These are phyloP conservation scores for Apus apus DNA, from an alignment of 2,113 vertebrate genomes.

Conservation along the genomic window DNA sequence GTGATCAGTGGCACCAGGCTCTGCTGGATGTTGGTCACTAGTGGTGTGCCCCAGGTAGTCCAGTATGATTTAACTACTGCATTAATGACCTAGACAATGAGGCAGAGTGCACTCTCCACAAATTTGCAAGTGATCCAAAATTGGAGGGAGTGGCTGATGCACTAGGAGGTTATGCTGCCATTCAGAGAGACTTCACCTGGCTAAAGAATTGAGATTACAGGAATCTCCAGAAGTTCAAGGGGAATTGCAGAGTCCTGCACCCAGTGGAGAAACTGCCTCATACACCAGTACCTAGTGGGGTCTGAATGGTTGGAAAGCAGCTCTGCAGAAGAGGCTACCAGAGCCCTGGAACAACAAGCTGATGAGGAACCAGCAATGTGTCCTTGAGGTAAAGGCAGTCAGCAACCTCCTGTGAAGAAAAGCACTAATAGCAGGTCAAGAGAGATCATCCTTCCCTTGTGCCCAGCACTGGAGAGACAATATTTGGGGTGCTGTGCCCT, in stretches of 20 bases:
- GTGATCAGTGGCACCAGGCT: neutral
- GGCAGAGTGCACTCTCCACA: neutral
- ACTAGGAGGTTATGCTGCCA: neutral
- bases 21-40: neutral
- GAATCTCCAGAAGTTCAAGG: neutral
- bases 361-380: fast-evolving
- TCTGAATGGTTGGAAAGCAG: neutral
- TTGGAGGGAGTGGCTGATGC: neutral
- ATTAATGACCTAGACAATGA: neutral
- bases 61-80: neutral
- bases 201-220: neutral
- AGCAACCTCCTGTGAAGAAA: neutral
- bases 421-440: neutral
- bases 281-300: neutral
- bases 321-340: neutral
- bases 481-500: neutral
- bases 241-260: neutral
- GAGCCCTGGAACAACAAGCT: neutral
- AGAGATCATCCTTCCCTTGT: neutral
- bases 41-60: too few relatives aligned
- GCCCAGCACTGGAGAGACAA: neutral
- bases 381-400: neutral
- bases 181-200: neutral
- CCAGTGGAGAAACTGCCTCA: neutral
- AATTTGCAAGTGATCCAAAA: neutral